Conservation (phyloP, 2,888 invertebrate genomes). For the Norana najaformis region DNA sequence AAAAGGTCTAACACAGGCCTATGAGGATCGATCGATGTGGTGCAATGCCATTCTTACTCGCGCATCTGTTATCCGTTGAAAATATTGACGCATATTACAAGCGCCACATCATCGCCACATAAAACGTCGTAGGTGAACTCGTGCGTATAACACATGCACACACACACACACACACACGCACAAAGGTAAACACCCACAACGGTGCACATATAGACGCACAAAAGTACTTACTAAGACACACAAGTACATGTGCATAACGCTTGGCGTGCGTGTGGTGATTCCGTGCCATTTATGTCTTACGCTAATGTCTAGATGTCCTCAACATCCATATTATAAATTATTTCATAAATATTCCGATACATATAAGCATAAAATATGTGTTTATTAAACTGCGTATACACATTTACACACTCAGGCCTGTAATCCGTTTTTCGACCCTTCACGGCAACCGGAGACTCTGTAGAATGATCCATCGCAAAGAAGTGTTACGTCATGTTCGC, state of each 20-base stretch:
- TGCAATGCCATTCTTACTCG: background rate
- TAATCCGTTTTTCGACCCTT: background rate
- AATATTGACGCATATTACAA: background rate
- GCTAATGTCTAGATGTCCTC: background rate
- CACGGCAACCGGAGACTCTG: background rate
- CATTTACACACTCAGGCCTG: background rate
- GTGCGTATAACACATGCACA: background rate
- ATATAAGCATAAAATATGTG: background rate
- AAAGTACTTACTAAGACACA: background rate
- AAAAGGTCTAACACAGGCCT: background rate
- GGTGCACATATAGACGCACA: background rate
- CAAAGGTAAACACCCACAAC: background rate
- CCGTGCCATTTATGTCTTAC: background rate
- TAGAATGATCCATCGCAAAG: background rate
- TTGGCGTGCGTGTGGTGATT: background rate
- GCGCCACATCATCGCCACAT: background rate
- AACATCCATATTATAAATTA: background rate
- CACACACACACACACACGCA: background rate
- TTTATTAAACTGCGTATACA: background rate
- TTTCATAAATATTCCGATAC: background rate
- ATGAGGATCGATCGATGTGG: background rate
- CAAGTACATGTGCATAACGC: background rate
- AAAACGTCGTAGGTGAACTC: background rate
- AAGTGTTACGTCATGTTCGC: background rate
- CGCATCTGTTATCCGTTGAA: constrained; percentile 1